Base-by-base conservation (phyloP, 1,140 invertebrate genomes). In the Heliconius himera region DNA sequence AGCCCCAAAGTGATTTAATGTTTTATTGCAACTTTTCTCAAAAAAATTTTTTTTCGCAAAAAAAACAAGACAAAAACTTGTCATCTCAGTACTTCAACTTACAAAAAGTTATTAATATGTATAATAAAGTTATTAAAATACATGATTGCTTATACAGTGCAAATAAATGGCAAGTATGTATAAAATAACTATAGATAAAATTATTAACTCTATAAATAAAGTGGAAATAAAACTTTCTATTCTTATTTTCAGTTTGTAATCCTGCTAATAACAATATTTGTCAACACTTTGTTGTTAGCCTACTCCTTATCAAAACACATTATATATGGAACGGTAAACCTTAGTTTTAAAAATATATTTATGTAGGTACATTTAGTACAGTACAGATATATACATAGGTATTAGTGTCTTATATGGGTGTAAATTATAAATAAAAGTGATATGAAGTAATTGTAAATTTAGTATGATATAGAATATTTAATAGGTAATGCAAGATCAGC, bases 151-250 rank as follows among this genome's bases (percentile, higher is more conserved):
- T 92, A 70, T 87, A 89, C 26, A 81, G 88, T 29, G 87, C 87
- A 11, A 82, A 88, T 18, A 90, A 91, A 83, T 92, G 90, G 89
- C 91, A 92, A 87, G 89, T 92, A 85, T 81, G 56, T 74, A 70
- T 82, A 4, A 46, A 46, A 46, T 3, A 74, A 20, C 11, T 66
- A 16, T 13, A 29, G 11, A 1, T 56, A 22, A 66, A 29, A 56
- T 22, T 1, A 26, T 11, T 66, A 66, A 13, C 0, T 16, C 18
- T 20, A 51, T 8, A 51, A 66, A 5, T 29, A 1, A 5, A 3
- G 22, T 16, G 2, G 2, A 66, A 13, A 26, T 29, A 26, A 66
- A 26, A 66, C 9, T 26, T 13, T 66, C 0, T 26, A 16, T n/a
- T 66, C 22, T 26, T 66, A 56, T 56, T 74, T 74, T 2, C 38